Base-by-base conservation (phyloP, 2,888 invertebrate species). In the Cartodere bifasciata region DNA sequence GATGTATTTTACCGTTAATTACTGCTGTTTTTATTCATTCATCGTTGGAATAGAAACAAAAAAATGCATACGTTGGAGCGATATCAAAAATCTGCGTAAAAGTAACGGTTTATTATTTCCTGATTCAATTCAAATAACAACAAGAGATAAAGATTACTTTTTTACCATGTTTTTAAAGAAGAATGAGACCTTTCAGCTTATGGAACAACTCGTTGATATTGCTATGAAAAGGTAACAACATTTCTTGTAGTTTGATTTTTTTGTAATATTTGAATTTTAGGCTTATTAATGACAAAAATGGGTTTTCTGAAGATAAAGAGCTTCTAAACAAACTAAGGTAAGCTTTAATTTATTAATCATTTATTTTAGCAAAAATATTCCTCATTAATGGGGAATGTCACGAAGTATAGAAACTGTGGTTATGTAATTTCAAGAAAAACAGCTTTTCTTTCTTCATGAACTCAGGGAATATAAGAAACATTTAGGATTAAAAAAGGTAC, bases 1-100 rank as follows among this genome's bases (percentile, higher is more conserved):
- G 80, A 68, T 97, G 55, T 98, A 95, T 55, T 70, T 97, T n/a
- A 92, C 94, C 12, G 80, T 97, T 17, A 90, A 92, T 56, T 88
- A 91, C 58, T 71, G 95, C 56, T 92, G 92, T 55, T 98, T 97
- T 63, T 85, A 95, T 59, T 87, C 95, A 1, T 91, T 86, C 53
- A 79, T 97, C 51, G 71, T 97, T 60, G 91, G 94, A 5, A 73
- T 35, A 90, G 94, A 57, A 87, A 86, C 3, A 84, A 51, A 83
- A 49, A 68, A 92, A 27, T 78, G 84, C 42, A 73, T 95, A 33
- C 71, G 88, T 46, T 94, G 91, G 90, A 78, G 83, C 2, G 91
- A 92, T 52, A 81, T 92, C 30, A 80, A 79, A 2, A 84, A 77
- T 46, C 63, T 87, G 13, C 75, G 75, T 31, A 78, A 83, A 54